phyloP scores from a whole-genome alignment of 2,888 invertebrate genomes.

The Acrobasis repandana region DNA sequence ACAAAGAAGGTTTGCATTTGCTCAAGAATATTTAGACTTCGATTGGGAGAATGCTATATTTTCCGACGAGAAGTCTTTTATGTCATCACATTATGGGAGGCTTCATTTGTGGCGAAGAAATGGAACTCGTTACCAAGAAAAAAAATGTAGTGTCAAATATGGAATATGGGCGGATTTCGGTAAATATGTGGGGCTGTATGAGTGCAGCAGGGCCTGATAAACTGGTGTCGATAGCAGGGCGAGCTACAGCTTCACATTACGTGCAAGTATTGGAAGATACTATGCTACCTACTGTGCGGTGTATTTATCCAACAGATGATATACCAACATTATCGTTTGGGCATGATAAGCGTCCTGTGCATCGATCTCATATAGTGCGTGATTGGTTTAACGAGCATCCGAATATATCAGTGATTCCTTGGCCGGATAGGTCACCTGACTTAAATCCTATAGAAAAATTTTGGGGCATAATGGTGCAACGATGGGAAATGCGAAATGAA shows the following conservation, averaged over 20 bases:
- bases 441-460: constrained; percentile 35
- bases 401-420: constrained; percentile 19
- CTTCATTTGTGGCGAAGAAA: no score
- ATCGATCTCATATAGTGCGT: constrained; percentile 21
- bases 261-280: no score
- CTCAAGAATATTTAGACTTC: no score
- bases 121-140: no score
- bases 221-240: constrained; percentile 30
- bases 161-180: constrained; percentile 34
- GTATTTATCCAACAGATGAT: constrained; percentile 21
- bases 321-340: constrained; percentile 21
- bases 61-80: no score
- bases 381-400: constrained; percentile 14
- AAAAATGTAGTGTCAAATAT: no score
- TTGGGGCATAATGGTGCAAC: constrained; percentile 33
- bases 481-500: constrained; percentile 21
- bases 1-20: no score
- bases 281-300: constrained; percentile 23
- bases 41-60: no score
- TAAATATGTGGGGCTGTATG: constrained; percentile 40
- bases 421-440: constrained; percentile 29
- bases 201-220: constrained; percentile 35
- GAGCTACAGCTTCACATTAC: constrained; percentile 14
- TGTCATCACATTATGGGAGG: no score
- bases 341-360: constrained; percentile 25